Evolutionary conservation across 1,140 invertebrate species (phyloP), one percentile per base, ranked within the genome.

Genomic region (Lanistes nyassanus): DNA sequence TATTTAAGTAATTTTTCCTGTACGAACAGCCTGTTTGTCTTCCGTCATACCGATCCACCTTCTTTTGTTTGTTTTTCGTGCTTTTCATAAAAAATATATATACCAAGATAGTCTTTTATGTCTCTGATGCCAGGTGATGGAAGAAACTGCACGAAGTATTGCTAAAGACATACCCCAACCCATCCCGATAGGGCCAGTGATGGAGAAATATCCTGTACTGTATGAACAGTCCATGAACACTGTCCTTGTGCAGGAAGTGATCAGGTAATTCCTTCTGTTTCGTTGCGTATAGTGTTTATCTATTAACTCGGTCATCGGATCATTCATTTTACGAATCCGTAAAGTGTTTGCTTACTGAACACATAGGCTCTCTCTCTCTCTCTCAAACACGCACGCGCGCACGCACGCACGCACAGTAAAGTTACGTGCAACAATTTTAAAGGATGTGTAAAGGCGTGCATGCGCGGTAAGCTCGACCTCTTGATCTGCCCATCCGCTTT

Each of bases 141-240:
- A 89, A 75, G 84, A 89, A 37, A 85, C 86, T 66, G 81, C 89
- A 2, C 86, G 84, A 42, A 76, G 79, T 37, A 90, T 90, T 42
- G 69, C 94, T 3, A 77, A 76, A 19, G 77, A 90, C 3, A 82
- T 94, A 60, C 93, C 93, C 0, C 71, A 88, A 0, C 78, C 86
- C 3, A 90, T 94, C 26, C 87, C 93, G 80, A 84, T 92, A 31
- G 86, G 88, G 2, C 78, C 75, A 51, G 85, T 91, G 0, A 85
- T 87, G 79, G 83, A 87, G 69, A 87, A 88, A 71, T 90, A 88
- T 78, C 89, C 89, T 26, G 88, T 90, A 1, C 70, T 88, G 74
- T 90, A 90, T 80, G 89, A 90, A 79, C 89, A 90, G 80, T 89
- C 88, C n/a, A 90, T 90, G 89, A 90, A 90, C 72, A 90, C 89